Conservation (phyloP, 2,113 vertebrate genomes). For the Danio rerio region DNA sequence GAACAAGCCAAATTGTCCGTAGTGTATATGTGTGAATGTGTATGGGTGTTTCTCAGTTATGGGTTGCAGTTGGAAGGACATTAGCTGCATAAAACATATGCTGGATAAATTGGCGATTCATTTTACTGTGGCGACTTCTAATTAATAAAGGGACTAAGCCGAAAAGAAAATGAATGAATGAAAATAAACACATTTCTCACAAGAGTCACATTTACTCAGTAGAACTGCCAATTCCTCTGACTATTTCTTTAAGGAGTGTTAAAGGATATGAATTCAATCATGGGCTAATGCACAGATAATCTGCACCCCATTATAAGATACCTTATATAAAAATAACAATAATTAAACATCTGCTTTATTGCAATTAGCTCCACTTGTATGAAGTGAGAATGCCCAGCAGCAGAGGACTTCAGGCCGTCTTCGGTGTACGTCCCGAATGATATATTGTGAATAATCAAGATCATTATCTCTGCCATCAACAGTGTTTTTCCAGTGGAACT, state of each 20-base stretch:
- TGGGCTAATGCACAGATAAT: slow-evolving; percentile 61
- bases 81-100: no score
- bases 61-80: no score
- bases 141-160: no score
- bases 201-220: slow-evolving; percentile 52
- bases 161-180: no score
- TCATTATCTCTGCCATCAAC: slow-evolving; percentile 77
- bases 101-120: no score
- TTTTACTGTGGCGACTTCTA: no score
- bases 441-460: slow-evolving; percentile 77
- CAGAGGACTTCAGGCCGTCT: slow-evolving; percentile 61
- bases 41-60: no score
- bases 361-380: slow-evolving; percentile 76
- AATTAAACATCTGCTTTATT: slow-evolving; percentile 77
- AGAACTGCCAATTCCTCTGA: slow-evolving; percentile 55
- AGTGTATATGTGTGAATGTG: no score
- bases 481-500: slow-evolving; percentile 68
- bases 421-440: slow-evolving; percentile 66
- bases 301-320: slow-evolving; percentile 62
- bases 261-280: slow-evolving; percentile 49
- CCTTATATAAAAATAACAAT: slow-evolving; percentile 72
- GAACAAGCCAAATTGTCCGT: no score
- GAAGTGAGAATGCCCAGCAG: slow-evolving; percentile 66
- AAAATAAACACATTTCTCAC: no score
- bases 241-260: slow-evolving; percentile 52